Conservation (phyloP, 1,140 invertebrate genomes). For the Lepidostoma basale region DNA sequence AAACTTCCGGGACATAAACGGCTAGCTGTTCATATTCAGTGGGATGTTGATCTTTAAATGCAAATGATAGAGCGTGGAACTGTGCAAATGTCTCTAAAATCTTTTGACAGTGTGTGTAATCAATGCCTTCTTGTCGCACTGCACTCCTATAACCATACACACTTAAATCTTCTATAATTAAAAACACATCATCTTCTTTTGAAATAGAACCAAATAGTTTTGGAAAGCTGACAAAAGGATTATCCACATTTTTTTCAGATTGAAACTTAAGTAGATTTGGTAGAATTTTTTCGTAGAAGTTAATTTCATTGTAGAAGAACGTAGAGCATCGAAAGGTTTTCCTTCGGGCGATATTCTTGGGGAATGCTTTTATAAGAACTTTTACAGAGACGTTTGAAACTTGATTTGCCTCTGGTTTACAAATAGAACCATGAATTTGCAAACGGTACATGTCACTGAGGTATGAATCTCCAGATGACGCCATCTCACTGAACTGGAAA, state of each 20-base stretch:
- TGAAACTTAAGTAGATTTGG: constrained; percentile 58
- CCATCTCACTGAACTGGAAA: constrained; percentile 24
- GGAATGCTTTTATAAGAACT: constrained; percentile 64
- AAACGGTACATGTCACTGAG: constrained; percentile 62
- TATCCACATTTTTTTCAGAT: constrained; percentile 51
- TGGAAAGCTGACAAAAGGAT: constrained; percentile 62
- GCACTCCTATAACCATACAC: constrained; percentile 59
- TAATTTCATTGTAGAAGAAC: constrained; percentile 68
- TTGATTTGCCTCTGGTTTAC: constrained; percentile 46
- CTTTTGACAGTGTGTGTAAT: constrained; percentile 57
- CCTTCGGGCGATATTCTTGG: constrained; percentile 61
- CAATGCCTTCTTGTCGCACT: constrained; percentile 60
- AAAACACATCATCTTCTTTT: constrained; percentile 70
- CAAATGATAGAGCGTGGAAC: constrained; percentile 73
- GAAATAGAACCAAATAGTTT: constrained; percentile 60
- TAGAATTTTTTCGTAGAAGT: constrained; percentile 64
- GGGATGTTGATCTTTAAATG: constrained; percentile 67
- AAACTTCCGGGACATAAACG: constrained; percentile 59
- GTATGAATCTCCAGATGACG: constrained; percentile 65
- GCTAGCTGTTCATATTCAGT: constrained; percentile 61
- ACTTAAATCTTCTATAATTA: constrained; percentile 69
- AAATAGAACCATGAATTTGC: constrained; percentile 53
- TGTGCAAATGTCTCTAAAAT: constrained; percentile 67
- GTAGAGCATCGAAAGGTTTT: constrained; percentile 64
- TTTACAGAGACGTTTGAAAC: constrained; percentile 44